Evolutionary conservation across 2,113 vertebrate species (phyloP).

Genomic region (Vireo altiloquus): DNA sequence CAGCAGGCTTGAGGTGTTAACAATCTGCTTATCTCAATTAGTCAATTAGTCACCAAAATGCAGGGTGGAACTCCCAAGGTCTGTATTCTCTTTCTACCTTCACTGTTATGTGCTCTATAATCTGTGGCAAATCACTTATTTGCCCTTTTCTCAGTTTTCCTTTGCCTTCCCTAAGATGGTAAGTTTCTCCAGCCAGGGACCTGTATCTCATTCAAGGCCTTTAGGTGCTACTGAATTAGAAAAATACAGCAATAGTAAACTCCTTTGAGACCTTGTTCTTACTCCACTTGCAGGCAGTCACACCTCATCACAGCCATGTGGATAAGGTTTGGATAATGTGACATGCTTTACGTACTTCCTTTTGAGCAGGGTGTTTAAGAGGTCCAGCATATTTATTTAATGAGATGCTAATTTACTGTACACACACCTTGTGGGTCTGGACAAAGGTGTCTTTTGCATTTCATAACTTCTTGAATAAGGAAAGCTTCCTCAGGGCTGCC

Average conservation of each 20-base stretch:
- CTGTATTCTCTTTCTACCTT: background rate
- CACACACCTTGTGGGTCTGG: background rate
- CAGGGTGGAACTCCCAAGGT: fast-evolving
- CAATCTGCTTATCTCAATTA: background rate
- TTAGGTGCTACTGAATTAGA: background rate
- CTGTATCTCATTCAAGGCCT: background rate
- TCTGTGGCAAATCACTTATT: background rate
- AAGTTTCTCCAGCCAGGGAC: background rate
- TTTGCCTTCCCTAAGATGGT: background rate
- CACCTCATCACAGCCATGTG: background rate
- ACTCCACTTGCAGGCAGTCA: background rate
- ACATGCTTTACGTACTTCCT: background rate
- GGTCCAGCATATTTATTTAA: background rate
- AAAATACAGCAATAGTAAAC: background rate
- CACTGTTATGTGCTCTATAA: background rate
- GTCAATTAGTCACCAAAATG: background rate
- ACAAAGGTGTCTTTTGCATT: background rate
- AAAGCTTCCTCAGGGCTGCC: background rate
- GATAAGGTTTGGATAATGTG: background rate
- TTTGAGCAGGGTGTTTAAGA: constrained; percentile 4
- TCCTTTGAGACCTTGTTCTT: background rate
- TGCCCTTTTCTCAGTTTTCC: background rate
- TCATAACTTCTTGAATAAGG: background rate
- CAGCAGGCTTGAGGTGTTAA: background rate
- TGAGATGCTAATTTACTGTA: background rate